Evolutionary conservation across 2,797 vertebrate genomes (phyloP).

Genomic region (Malacoraja senta): DNA sequence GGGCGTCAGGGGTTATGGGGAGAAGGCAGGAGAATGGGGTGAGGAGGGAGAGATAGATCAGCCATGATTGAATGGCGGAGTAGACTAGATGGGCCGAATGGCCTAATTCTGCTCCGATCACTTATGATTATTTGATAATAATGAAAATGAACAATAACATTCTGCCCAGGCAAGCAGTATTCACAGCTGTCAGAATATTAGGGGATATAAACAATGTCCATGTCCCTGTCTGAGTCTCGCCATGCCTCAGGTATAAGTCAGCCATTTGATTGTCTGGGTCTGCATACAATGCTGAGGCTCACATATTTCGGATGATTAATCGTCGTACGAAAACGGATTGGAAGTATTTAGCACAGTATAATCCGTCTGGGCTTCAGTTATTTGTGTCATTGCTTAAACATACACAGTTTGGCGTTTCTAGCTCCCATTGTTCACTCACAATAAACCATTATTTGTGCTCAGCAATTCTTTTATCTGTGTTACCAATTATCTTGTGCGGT

Average conservation of each 20-base stretch:
- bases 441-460: slow-evolving; percentile 1
- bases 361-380: neutral
- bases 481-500: neutral
- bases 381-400: neutral
- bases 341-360: neutral
- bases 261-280: neutral
- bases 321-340: neutral
- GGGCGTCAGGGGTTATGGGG: too few relatives aligned
- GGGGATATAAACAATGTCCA: neutral
- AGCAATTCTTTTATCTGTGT: slow-evolving; percentile 29
- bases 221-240: neutral
- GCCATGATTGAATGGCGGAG: too few relatives aligned
- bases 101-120: too few relatives aligned
- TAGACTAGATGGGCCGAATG: too few relatives aligned
- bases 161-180: neutral
- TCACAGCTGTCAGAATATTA: neutral
- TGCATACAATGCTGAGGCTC: neutral
- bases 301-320: neutral
- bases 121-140: too few relatives aligned
- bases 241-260: neutral
- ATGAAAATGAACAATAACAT: neutral
- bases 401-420: neutral
- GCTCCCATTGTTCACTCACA: neutral
- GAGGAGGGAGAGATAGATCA: too few relatives aligned
- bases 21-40: too few relatives aligned